Conservation (phyloP, 1,140 invertebrate genomes). For the Branchinecta lynchi region DNA sequence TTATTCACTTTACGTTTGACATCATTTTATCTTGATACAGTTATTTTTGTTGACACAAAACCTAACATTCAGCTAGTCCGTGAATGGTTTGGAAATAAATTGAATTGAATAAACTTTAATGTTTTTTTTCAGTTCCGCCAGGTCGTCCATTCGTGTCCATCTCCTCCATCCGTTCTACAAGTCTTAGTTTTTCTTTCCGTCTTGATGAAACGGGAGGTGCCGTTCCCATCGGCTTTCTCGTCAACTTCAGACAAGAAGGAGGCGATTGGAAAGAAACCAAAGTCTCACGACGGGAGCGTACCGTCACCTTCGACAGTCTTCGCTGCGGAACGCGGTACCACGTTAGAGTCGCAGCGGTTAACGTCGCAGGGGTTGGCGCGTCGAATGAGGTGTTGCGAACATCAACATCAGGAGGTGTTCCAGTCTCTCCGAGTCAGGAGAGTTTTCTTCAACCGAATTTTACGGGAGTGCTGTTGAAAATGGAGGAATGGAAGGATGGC, state of each 20-base stretch:
- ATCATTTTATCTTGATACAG: no score
- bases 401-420: neutral
- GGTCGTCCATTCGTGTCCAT: neutral
- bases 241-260: neutral
- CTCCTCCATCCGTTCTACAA: neutral
- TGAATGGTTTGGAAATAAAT: no score
- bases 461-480: neutral
- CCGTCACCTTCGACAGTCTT: neutral
- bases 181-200: neutral
- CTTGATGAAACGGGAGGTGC: neutral
- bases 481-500: neutral
- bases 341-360: neutral
- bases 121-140: neutral
- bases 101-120: no score
- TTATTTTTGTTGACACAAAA: no score
- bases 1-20: no score
- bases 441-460: conserved; percentile 1
- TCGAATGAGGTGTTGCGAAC: neutral
- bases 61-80: no score
- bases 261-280: neutral
- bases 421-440: neutral
- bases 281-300: neutral
- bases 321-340: neutral
- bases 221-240: neutral
- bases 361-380: neutral